Evolutionary conservation across 2,113 vertebrate species (phyloP).

Genomic region (Bufo bufo): DNA sequence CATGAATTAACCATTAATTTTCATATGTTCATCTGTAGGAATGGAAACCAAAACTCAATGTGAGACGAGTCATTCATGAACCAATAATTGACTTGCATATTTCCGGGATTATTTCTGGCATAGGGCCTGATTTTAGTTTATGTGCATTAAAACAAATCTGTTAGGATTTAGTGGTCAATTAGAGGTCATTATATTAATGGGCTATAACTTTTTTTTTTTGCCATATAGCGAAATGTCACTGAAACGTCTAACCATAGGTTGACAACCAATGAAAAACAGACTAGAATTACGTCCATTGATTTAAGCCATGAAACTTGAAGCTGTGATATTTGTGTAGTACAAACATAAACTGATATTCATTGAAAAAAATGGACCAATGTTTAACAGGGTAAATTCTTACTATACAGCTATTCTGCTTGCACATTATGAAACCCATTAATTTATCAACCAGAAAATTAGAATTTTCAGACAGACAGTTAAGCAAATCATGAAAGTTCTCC

Average conservation of each 20-base stretch:
- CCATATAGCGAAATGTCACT: neutral
- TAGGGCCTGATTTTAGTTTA: neutral
- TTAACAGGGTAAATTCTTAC: no score
- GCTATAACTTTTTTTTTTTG: neutral
- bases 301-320: no score
- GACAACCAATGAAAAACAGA: no score
- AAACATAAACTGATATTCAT: neutral
- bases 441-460: no score
- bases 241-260: neutral
- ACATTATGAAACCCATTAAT: no score
- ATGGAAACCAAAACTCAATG: neutral
- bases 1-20: slow-evolving; percentile 3
- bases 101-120: neutral
- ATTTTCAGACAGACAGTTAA: neutral
- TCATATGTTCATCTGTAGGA: neutral
- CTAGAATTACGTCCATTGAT: no score
- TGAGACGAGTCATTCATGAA: neutral
- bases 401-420: no score
- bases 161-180: neutral
- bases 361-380: neutral
- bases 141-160: neutral
- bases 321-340: no score
- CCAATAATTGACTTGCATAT: neutral
- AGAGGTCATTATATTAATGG: neutral
- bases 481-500: neutral